These are phyloP conservation scores for Drosophila kanapiae DNA, from an alignment of 1,140 invertebrate species.

Conservation along the genomic window DNA sequence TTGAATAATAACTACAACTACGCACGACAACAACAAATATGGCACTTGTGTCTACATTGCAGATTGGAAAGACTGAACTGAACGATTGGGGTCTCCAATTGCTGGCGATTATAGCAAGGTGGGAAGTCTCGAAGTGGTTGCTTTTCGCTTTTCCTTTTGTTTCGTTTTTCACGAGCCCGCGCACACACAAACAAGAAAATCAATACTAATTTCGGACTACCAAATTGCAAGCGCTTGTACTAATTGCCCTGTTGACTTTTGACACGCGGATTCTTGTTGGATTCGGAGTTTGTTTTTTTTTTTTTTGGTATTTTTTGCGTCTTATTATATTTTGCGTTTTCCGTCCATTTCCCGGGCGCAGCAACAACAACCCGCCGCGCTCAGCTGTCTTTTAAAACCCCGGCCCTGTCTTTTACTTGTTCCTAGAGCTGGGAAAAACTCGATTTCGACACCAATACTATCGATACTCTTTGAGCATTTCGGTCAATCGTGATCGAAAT, in stretches of 20 bases:
- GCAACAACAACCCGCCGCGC: constrained; percentile 16
- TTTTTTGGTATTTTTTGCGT: constrained; percentile 16
- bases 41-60: constrained; percentile 57
- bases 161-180: constrained; percentile 36
- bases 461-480: too few relatives aligned
- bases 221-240: constrained; percentile 1
- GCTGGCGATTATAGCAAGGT: constrained; percentile 25
- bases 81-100: constrained; percentile 25
- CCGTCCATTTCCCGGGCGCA: constrained; percentile 19
- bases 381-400: constrained; percentile 12
- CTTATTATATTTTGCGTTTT: constrained; percentile 21
- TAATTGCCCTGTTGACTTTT: constrained; percentile 5
- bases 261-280: background rate
- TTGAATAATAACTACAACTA: constrained; percentile 61
- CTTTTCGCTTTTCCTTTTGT: constrained; percentile 31
- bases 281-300: background rate
- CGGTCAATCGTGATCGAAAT: too few relatives aligned
- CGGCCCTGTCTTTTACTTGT: too few relatives aligned
- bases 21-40: constrained; percentile 27
- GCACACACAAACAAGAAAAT: constrained; percentile 64
- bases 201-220: constrained; percentile 55
- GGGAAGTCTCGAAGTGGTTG: constrained; percentile 59
- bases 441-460: too few relatives aligned
- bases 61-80: constrained; percentile 32
- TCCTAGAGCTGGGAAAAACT: too few relatives aligned